Evolutionary conservation across 2,113 vertebrate genomes (phyloP).

Genomic region (Centropristis striata): DNA sequence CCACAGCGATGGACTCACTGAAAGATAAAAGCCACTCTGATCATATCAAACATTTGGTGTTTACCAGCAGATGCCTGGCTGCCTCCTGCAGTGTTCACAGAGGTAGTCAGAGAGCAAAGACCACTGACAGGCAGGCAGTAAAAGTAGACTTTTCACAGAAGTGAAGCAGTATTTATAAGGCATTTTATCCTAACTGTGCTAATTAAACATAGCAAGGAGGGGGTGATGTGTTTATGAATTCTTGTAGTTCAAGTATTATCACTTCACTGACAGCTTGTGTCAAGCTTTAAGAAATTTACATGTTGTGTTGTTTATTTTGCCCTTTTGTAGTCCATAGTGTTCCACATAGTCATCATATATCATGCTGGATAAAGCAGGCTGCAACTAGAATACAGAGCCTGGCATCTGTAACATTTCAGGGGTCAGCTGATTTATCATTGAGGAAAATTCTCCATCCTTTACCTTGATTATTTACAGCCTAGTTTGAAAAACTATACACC

Average conservation of each 20-base stretch:
- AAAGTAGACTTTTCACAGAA: neutral
- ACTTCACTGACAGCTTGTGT: neutral
- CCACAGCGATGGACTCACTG: neutral
- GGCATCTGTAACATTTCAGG: neutral
- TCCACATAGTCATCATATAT: neutral
- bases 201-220: neutral
- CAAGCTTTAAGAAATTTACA: too few relatives aligned
- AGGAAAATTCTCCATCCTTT: neutral
- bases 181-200: too few relatives aligned
- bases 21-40: conserved; percentile 17
- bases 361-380: neutral
- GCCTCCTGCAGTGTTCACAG: conserved; percentile 18
- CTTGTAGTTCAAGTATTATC: neutral
- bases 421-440: neutral
- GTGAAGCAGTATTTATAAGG: neutral
- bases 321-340: neutral
- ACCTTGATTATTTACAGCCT: neutral
- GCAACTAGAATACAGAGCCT: neutral
- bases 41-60: conserved; percentile 3
- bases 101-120: too few relatives aligned
- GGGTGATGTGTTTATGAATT: neutral
- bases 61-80: neutral
- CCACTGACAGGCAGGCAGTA: neutral
- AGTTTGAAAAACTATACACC: neutral
- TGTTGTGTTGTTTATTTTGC: neutral